A percentile compares a stretch with the other conserved stretches of the same genome.
Evolutionary conservation across 2,888 invertebrate species (phyloP).

Genomic region (Cephonodes hylas): DNA sequence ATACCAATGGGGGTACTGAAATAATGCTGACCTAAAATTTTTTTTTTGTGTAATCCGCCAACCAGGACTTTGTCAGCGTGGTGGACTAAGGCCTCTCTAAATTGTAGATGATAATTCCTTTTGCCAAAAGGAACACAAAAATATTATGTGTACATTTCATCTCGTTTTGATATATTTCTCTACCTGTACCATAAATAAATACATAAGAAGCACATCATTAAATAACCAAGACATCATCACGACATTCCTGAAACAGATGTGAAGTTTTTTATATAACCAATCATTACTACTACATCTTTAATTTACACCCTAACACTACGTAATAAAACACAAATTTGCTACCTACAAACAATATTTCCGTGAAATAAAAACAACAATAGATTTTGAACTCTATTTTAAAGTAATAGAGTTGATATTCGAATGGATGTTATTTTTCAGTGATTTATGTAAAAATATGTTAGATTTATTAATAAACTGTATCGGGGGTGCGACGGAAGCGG

Average conservation of each 20-base stretch:
- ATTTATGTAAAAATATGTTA: slow-evolving; percentile 47
- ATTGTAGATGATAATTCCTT: too few species aligned
- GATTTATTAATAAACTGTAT: slow-evolving; percentile 49
- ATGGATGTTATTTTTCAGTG: slow-evolving; percentile 25
- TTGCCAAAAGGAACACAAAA: too few species aligned
- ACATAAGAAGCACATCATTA: background rate
- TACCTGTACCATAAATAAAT: too few species aligned
- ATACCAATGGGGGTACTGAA: too few species aligned
- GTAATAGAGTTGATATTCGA: background rate
- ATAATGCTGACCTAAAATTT: too few species aligned
- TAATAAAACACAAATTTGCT: background rate
- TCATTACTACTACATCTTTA: background rate
- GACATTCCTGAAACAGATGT: slow-evolving; percentile 6
- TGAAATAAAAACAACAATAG: too few species aligned
- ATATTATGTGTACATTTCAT: too few species aligned
- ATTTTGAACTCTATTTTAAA: background rate
- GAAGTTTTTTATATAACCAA: slow-evolving; percentile 1
- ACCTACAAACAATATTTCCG: background rate
- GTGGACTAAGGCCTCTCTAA: too few species aligned
- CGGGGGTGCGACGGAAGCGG: slow-evolving; percentile 36
- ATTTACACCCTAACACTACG: background rate
- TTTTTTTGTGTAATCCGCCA: too few species aligned
- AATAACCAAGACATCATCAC: slow-evolving; percentile 1
- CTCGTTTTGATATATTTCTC: too few species aligned
- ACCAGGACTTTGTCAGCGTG: too few species aligned